Evolutionary conservation across 2,113 vertebrate species (phyloP), one percentile per base, ranked within the genome.

Genomic region (rabbit (Oryctolagus cuniculus)): DNA sequence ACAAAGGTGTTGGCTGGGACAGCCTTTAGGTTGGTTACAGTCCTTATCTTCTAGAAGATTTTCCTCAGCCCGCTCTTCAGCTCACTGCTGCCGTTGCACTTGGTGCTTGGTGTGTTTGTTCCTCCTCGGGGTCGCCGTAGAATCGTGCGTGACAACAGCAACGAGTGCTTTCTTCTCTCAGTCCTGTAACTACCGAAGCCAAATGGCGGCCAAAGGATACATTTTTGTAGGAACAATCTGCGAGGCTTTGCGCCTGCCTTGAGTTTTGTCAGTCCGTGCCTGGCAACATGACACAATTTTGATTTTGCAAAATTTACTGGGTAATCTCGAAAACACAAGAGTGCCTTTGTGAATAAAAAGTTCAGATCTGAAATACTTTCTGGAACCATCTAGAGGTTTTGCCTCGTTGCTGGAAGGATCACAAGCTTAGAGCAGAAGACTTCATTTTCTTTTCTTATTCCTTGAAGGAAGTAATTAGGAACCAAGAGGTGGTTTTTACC

Each of bases 391-490:
- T 70, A 10, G 53, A 91, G 27, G 10, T 77, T 94, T 75, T 34
- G 9, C 38, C 7, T 79, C 21, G 31, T n/a, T 86, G 36, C 36
- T 55, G 36, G 44, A 51, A 34, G n/a, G 31, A 10, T 17, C 27
- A 11, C 22, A 82, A 88, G 7, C 38, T 83, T 77, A 36, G 8
- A 38, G 55, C n/a, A 44, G 36, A 51, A 27, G 16, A 72, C 94
- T 87, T 95, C 94, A 53, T 93, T 95, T 97, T 36, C 24, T 89
- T 94, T 91, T 29, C 66, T 95, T 96, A 19, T 73, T 95, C 77
- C 85, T 92, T 96, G 92, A 19, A 87, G 29, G 31, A 93, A 90
- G 38, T 90, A 91, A 87, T 87, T 94, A 77, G 67, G 77, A 87
- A 53, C 10, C 49, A 87, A 93, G 85, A 36, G 31, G 77, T 13